Evolutionary conservation across 2,113 vertebrate genomes (phyloP).

Genomic region (Neotoma lepida): DNA sequence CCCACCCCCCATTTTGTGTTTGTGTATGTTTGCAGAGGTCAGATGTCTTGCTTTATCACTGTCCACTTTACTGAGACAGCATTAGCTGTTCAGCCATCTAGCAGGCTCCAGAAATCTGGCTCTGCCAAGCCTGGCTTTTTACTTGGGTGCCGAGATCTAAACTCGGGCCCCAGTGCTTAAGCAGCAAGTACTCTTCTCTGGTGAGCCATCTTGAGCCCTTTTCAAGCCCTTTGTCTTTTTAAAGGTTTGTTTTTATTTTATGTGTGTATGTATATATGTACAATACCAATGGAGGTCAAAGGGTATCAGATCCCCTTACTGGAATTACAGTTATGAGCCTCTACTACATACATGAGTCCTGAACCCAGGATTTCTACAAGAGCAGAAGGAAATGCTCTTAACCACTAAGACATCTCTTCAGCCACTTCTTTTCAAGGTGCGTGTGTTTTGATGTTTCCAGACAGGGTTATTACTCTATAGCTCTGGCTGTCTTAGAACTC

Average conservation of each 20-base stretch:
- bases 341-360: background rate
- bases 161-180: background rate
- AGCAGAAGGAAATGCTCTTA: background rate
- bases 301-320: background rate
- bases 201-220: background rate
- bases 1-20: background rate
- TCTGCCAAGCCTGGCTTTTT: background rate
- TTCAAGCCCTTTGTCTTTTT: background rate
- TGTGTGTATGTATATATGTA: background rate
- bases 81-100: background rate
- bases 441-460: background rate
- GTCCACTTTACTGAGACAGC: background rate
- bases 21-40: background rate
- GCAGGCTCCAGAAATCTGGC: background rate
- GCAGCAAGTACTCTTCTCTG: too few species aligned
- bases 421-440: background rate
- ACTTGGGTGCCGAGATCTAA: background rate
- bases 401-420: background rate
- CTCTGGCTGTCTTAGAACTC: background rate
- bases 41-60: background rate
- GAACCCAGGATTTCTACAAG: background rate
- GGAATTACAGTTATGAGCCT: background rate
- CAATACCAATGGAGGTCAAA: background rate
- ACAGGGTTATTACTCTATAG: background rate
- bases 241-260: background rate